Conservation (phyloP, 2,888 invertebrate genomes). For the Meta bourneti region DNA sequence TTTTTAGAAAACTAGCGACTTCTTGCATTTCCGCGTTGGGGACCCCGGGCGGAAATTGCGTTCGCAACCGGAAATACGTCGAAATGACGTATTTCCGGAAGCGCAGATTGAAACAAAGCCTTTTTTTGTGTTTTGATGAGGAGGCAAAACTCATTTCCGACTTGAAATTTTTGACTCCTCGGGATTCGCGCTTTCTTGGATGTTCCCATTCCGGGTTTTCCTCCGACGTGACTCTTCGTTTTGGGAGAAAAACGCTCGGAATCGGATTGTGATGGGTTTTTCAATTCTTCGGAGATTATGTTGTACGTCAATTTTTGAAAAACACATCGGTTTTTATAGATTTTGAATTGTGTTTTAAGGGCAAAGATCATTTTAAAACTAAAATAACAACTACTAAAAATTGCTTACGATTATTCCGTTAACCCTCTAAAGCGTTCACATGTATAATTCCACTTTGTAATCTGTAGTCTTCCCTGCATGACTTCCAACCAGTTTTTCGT, state of each 20-base stretch:
- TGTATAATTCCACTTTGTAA: no score
- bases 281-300: not conserved
- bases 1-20: constrained; percentile 2
- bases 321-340: no score
- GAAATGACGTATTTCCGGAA: constrained; percentile 55
- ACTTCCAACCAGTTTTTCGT: no score
- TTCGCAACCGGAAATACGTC: constrained; percentile 22
- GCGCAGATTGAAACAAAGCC: constrained; percentile 37
- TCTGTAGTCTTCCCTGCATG: no score
- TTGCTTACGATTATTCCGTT: no score
- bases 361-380: no score
- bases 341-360: no score
- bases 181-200: not conserved
- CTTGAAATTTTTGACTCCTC: not conserved
- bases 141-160: constrained; percentile 15
- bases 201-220: not conserved
- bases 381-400: no score
- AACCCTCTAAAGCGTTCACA: no score
- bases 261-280: not conserved
- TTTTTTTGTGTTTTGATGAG: constrained; percentile 32
- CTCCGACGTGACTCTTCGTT: not conserved
- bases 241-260: not conserved
- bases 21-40: constrained; percentile 45
- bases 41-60: constrained; percentile 19
- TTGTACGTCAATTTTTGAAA: not conserved